Base-by-base conservation (phyloP, 2,888 invertebrate species). In the Callinectes sapidus region DNA sequence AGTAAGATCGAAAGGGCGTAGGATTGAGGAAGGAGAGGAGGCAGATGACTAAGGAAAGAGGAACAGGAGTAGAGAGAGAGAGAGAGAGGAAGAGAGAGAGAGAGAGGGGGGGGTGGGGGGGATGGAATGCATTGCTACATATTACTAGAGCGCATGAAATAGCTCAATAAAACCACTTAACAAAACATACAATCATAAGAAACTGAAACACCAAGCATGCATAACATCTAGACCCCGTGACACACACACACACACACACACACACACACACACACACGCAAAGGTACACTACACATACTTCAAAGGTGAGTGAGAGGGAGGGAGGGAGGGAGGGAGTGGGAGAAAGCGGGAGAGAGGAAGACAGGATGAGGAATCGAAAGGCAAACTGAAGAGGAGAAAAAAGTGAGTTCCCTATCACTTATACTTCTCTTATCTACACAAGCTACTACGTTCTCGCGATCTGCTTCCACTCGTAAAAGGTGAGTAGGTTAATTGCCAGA, bases 181-280 rank as follows among this genome's bases (percentile, higher is more conserved):
- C 48, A 48, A 48, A 48, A 48, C 0, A 5, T 8, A 48, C 5
- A 10, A 48, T 48, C 10, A 61, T 61, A 23, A 61, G 1, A 61
- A 61, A 23, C 23, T 61, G 5, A 61, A 61, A 48, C 48, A 48
- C 48, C 48, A 48, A 48, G 48, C 8, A 48, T 10, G 48, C 48
- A 48, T 48, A 48, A 48, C 48, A 48, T 6, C 23, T 61, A 71
- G 10, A 71, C 8, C 71, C 2, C 13, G 71, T 71, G 0, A 28
- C 71, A 71, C 28, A 71, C 71, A 71, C 71, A 71, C 71, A 71
- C 71, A 71, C 71, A 71, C 71, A 71, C 71, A 71, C 71, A 71
- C 71, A 71, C 71, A 71, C 71, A 71, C 71, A 71, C 71, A 71
- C 71, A 71, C 71, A 71, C 71, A 71, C 71, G 28, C 71, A 71